Evolutionary conservation across 2,113 vertebrate species (phyloP), one percentile per base, ranked within the genome.

Genomic region (Furnarius figulus): DNA sequence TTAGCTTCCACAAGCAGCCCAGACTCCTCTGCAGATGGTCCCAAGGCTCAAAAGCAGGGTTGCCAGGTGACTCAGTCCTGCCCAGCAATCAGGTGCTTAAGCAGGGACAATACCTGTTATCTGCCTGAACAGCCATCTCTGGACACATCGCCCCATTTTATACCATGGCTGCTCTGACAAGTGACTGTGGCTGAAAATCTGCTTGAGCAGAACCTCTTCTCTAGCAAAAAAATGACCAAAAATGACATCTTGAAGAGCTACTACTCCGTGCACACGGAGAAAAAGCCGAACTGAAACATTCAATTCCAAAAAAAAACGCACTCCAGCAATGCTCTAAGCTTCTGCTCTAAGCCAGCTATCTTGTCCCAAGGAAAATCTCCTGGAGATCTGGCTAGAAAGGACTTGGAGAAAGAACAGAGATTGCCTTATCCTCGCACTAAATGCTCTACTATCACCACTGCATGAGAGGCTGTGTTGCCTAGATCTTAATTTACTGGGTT

Each of bases 191-290:
- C 44, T 80, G 58, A 53, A 86, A 52, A 40, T 31, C 53, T 63
- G 56, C 49, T 25, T 30, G 24, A 35, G 28, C 16, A 82, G 31
- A 83, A 71, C 12, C 14, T 56, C 44, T 83, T 46, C 2, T 1
- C 23, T 24, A 73, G 62, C 30, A 76, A 91, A 87, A 70, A 61
- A 52, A 58, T 37, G 6, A 61, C 40, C 58, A 83, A 37, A 66
- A 62, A 39, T 30, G n/a, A 61, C 63, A 83, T 33, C 63, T 30
- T 77, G 44, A 95, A 83, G 58, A 82, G 35, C 44, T 53, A 12
- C 37, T 90, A 12, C 40, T 90, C 37, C 0, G 0, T 72, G 83
- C 18, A 55, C 8, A 53, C 4, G 33, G 1, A 2, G 72, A 66
- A 68, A 52, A 82, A 84, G 35, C 37, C 9, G 10, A 65, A 47